phyloP scores from a whole-genome alignment of 2,113 vertebrate genomes.

The Dryoscopus gambensis region DNA sequence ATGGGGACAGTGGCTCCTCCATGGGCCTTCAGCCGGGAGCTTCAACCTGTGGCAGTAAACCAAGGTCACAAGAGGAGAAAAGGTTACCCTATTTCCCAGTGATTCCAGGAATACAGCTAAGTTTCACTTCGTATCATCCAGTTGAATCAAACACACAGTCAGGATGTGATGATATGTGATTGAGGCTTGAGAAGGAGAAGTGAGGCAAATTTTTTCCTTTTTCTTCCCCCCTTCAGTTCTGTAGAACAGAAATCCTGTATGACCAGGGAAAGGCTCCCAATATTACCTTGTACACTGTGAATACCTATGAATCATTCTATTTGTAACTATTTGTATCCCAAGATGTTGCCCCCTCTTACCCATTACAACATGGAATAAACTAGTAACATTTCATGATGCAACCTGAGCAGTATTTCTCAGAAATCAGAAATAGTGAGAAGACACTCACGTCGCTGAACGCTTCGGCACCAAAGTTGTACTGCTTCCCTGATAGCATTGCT shows the following conservation, averaged over 20 bases:
- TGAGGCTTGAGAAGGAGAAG: neutral
- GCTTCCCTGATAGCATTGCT: conserved; percentile 55
- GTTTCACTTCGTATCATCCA: neutral
- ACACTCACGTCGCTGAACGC: conserved; percentile 36
- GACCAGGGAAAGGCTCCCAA: neutral
- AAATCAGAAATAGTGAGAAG: neutral
- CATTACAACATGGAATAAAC: neutral
- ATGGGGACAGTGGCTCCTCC: neutral
- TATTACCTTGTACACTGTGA: neutral
- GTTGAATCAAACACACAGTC: neutral
- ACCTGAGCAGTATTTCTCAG: neutral
- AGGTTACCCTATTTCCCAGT: neutral
- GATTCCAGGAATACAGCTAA: neutral
- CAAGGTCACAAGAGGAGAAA: neutral
- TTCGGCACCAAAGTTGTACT: conserved; percentile 38
- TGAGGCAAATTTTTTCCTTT: neutral
- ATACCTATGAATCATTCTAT: neutral
- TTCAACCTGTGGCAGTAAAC: neutral
- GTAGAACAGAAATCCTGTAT: neutral
- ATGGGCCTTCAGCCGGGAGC: neutral
- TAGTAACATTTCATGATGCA: neutral
- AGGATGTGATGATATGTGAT: neutral
- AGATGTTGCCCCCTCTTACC: neutral
- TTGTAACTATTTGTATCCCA: neutral
- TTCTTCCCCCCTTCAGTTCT: fast-evolving